Evolutionary conservation across 2,888 invertebrate genomes (phyloP).

Genomic region (Melanotus villosus): DNA sequence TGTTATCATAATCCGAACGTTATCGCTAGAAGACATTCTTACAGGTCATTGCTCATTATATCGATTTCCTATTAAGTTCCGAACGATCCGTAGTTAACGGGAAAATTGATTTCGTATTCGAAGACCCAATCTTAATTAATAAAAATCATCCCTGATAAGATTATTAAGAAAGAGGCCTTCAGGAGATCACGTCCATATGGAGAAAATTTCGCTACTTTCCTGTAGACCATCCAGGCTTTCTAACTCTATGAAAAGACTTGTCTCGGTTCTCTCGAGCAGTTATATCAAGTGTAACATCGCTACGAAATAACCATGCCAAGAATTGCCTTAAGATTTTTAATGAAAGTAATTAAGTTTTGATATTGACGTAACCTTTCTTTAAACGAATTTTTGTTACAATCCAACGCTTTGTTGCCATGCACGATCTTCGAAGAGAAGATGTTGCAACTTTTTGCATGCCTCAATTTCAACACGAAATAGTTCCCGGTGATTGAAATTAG

Average conservation of each 20-base stretch:
- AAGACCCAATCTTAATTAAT: neutral
- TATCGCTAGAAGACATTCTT: too few relatives aligned
- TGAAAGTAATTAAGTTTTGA: slow-evolving; percentile 53
- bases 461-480: too few relatives aligned
- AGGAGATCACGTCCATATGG: neutral
- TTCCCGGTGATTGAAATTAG: neutral
- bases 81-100: too few relatives aligned
- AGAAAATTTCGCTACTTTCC: neutral
- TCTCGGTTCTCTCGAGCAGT: slow-evolving; percentile 4
- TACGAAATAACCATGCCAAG: slow-evolving; percentile 39
- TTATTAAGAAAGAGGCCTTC: neutral
- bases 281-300: slow-evolving; percentile 30
- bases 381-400: neutral
- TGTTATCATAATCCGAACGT: too few relatives aligned
- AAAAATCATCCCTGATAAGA: neutral
- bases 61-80: too few relatives aligned
- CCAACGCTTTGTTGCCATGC: too few relatives aligned
- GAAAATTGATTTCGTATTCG: too few relatives aligned
- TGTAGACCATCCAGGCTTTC: neutral
- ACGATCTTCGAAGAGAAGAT: too few relatives aligned
- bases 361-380: slow-evolving; percentile 50
- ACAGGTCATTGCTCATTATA: too few relatives aligned
- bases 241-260: slow-evolving; percentile 14
- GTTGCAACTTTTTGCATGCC: too few relatives aligned
- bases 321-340: slow-evolving; percentile 51